phyloP scores from a whole-genome alignment of 2,797 vertebrate species.

The Hybognathus amarus region DNA sequence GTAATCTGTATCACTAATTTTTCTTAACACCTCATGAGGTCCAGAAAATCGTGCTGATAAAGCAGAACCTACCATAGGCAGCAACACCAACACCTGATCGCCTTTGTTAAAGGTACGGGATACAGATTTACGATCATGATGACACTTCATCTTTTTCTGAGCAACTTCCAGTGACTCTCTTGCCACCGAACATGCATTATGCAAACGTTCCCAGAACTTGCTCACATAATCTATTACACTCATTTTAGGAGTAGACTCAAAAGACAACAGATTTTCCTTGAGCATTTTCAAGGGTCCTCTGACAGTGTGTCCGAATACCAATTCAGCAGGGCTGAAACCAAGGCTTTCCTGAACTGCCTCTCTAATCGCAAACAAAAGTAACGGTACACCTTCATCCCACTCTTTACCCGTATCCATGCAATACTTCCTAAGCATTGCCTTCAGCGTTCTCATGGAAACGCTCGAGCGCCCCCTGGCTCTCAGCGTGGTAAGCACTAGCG shows the following conservation, averaged over 20 bases:
- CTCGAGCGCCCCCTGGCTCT: too few species aligned
- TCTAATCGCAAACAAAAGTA: neutral
- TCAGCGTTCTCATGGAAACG: neutral
- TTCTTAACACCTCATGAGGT: neutral
- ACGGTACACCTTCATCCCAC: neutral
- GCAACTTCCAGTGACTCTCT: neutral
- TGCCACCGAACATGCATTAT: neutral
- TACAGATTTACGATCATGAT: neutral
- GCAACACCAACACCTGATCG: conserved; percentile 12
- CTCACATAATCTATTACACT: neutral
- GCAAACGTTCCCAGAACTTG: neutral
- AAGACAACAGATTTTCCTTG: neutral
- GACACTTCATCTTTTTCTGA: conserved; percentile 5
- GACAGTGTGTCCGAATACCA: neutral
- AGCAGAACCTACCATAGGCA: conserved; percentile 3
- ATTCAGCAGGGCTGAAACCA: neutral
- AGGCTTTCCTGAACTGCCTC: too few species aligned
- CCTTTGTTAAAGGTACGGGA: neutral
- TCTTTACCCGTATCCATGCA: neutral
- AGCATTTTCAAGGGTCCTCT: conserved; percentile 1
- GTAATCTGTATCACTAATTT: neutral
- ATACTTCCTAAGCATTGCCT: neutral
- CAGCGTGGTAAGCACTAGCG: too few species aligned
- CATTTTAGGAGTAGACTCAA: neutral
- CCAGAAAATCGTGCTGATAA: conserved; percentile 6